Evolutionary conservation across 2,113 vertebrate species (phyloP).

Genomic region (Sebastes schlegelii): DNA sequence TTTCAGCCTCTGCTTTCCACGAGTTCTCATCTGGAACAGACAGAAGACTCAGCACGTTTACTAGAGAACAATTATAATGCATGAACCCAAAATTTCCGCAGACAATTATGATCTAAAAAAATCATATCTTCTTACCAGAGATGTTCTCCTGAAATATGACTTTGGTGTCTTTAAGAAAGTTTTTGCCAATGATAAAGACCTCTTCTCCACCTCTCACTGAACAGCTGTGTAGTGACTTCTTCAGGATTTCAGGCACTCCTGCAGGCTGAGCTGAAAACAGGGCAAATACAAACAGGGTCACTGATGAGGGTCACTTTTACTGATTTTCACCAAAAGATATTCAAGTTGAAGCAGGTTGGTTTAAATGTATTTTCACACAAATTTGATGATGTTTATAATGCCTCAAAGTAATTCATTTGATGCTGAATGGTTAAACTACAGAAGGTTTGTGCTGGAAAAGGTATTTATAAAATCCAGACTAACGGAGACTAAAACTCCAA

Average conservation of each 20-base stretch:
- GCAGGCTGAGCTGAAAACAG: constrained; percentile 92
- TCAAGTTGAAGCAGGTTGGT: not conserved
- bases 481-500: not conserved
- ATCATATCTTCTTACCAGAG: constrained; percentile 85
- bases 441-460: not conserved
- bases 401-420: not conserved
- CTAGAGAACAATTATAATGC: not conserved
- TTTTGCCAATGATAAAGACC: constrained; percentile 98
- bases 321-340: not conserved
- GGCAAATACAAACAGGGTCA: constrained; percentile 2
- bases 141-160: constrained; percentile 97
- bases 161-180: constrained; percentile 99
- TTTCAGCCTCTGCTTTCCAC: constrained; percentile 98
- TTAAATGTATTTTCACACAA: not conserved
- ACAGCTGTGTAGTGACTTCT: constrained; percentile 97
- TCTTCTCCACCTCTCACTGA: constrained; percentile 95
- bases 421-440: not conserved
- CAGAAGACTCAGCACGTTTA: constrained; percentile 14
- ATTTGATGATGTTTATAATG: not conserved
- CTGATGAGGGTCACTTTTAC: not conserved
- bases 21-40: constrained; percentile 92
- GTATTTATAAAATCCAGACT: not conserved
- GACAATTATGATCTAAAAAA: not conserved
- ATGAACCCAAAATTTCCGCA: not conserved
- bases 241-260: constrained; percentile 96